Base-by-base conservation (phyloP, 2,888 invertebrate genomes). In the Morinoia aosen region DNA sequence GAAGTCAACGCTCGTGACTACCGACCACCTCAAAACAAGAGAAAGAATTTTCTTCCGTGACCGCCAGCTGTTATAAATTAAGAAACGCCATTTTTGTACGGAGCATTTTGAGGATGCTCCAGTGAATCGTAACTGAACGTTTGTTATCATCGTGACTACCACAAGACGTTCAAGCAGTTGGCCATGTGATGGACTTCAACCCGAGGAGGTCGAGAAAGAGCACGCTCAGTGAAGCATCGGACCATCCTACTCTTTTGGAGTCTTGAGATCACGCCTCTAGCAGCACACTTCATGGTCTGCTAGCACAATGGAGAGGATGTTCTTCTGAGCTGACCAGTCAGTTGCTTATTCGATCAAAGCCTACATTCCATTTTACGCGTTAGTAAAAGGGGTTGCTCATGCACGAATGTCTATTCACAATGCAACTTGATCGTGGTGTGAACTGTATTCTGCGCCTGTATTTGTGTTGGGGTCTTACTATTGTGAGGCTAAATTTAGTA, bases 51-150 rank as follows among this genome's bases (percentile, higher is more conserved):
- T 57, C 90, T 57, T 56, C 57, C 93, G 93, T 93, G 93, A 93
- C 93, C 93, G 57, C n/a, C 93, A n/a, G 48, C 57, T 57, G 93
- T 57, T 57, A 57, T 93, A 93, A 93, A 93, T 93, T 93, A 93
- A 57, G 93, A 93, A 93, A 93, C 57, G 48, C 48, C 93, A 93
- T 93, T 93, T 48, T 57, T 10, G 93, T 25, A 48, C 56, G 57
- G 57, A 33, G 93, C 10, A 93, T 56, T 33, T 93, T 93, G 93
- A 93, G 57, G 93, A 93, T 93, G 93, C 93, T 93, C 93, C 93
- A 93, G 57, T 93, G 57, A 93, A 93, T 93, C 93, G 93, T 48
- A 93, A 93, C 57, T 93, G 93, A 57, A 58, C 93, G 93, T 93
- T 57, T 57, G 93, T 48, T 33, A n/a, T 57, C 48, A 93, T 93